A percentile compares a stretch with the other conserved stretches of the same genome.
phyloP scores from a whole-genome alignment of 2,797 vertebrate species.

The Octomys mimax region DNA sequence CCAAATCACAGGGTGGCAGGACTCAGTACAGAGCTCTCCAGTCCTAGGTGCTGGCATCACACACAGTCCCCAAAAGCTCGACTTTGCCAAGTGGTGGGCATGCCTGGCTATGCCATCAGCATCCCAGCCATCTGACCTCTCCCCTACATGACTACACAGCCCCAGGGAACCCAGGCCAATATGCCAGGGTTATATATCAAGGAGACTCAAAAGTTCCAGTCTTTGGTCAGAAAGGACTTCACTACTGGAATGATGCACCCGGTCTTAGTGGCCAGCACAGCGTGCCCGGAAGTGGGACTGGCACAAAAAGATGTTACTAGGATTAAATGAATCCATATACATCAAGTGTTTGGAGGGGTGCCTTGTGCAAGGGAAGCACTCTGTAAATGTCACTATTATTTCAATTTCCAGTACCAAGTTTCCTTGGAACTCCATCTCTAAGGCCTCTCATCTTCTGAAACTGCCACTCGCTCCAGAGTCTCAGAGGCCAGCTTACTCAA shows the following conservation, averaged over 20 bases:
- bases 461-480: background rate
- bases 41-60: background rate
- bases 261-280: too few relatives aligned
- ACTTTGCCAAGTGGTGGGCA: background rate
- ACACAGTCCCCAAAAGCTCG: background rate
- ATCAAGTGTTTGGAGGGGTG: background rate
- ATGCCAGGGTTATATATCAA: background rate
- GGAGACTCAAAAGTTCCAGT: background rate
- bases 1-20: slow-evolving; percentile 39
- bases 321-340: background rate
- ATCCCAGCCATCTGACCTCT: background rate
- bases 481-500: background rate
- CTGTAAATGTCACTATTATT: background rate
- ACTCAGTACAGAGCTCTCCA: background rate
- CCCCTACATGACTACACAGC: background rate
- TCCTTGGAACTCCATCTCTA: background rate
- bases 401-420: too few relatives aligned
- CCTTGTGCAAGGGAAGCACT: background rate
- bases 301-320: background rate
- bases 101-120: background rate
- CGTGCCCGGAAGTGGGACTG: too few relatives aligned
- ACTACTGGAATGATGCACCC: background rate
- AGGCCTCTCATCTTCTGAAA: background rate
- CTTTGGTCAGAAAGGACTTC: background rate
- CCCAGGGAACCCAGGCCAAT: background rate